These are phyloP conservation scores for Acanthiza pusilla DNA, from an alignment of 2,797 vertebrate species.

Conservation along the genomic window DNA sequence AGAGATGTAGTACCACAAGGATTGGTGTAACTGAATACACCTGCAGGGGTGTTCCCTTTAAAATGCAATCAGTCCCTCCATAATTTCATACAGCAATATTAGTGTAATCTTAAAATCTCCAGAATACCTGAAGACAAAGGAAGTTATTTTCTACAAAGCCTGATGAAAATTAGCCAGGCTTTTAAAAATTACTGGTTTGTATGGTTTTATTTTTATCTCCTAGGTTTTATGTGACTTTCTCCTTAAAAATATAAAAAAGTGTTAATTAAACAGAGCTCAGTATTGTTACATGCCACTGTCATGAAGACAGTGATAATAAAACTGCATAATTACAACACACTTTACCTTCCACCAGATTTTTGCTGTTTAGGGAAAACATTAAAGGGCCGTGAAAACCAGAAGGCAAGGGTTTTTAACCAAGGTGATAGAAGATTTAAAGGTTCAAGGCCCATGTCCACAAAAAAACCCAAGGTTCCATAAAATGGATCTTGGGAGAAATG, in stretches of 20 bases:
- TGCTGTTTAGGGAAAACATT: neutral
- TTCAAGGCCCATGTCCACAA: neutral
- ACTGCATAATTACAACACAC: neutral
- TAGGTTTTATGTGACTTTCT: neutral
- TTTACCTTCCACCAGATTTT: neutral
- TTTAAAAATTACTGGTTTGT: neutral
- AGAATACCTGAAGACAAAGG: neutral
- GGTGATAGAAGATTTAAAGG: neutral
- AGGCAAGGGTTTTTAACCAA: neutral
- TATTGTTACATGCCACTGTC: neutral
- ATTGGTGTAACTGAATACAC: neutral
- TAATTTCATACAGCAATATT: neutral
- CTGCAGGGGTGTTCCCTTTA: neutral
- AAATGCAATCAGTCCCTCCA: neutral
- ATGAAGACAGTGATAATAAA: neutral
- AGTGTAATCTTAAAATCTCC: neutral
- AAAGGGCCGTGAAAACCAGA: neutral
- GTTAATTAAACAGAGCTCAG: neutral
- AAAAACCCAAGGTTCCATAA: neutral
- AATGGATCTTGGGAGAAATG: constrained; percentile 20
- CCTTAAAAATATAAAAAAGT: neutral
- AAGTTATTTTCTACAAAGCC: neutral
- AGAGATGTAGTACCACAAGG: neutral
- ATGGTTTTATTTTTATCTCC: neutral
- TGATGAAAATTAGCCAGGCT: neutral